Percentiles rank a stretch among this genome's conserved stretches.
These are phyloP conservation scores for Muscidifurax raptorellus DNA, from an alignment of 1,140 invertebrate genomes.

Conservation along the genomic window DNA sequence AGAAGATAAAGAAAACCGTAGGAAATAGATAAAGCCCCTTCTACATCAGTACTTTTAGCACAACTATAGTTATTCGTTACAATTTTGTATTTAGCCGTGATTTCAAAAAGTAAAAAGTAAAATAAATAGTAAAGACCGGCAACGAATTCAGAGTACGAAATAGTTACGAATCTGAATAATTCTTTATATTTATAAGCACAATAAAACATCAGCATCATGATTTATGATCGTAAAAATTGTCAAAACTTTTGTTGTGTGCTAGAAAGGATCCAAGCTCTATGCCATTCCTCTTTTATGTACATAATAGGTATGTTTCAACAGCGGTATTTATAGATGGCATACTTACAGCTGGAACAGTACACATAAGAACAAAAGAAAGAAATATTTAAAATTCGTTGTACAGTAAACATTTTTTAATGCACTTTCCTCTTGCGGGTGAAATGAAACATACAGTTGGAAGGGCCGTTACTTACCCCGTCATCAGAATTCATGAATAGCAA, in stretches of 20 bases:
- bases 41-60: conserved; percentile 16
- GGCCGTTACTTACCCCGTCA: not conserved
- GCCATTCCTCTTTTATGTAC: too few species aligned
- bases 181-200: too few species aligned
- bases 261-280: too few species aligned
- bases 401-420: not conserved
- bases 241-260: too few species aligned
- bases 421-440: not conserved
- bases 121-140: too few species aligned
- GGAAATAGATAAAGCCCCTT: not conserved
- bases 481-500: not conserved
- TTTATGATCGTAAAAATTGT: too few species aligned
- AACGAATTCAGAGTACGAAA: not conserved
- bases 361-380: not conserved
- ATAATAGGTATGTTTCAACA: not conserved
- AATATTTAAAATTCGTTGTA: not conserved
- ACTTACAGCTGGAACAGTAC: not conserved
- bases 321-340: not conserved
- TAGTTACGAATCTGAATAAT: not conserved
- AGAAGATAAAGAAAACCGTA: not conserved
- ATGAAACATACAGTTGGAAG: not conserved
- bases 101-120: too few species aligned
- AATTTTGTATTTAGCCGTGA: not conserved
- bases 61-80: too few species aligned
- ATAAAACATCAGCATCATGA: too few species aligned